Evolutionary conservation across 2,888 invertebrate genomes (phyloP).

Genomic region (Melanargia galathea): DNA sequence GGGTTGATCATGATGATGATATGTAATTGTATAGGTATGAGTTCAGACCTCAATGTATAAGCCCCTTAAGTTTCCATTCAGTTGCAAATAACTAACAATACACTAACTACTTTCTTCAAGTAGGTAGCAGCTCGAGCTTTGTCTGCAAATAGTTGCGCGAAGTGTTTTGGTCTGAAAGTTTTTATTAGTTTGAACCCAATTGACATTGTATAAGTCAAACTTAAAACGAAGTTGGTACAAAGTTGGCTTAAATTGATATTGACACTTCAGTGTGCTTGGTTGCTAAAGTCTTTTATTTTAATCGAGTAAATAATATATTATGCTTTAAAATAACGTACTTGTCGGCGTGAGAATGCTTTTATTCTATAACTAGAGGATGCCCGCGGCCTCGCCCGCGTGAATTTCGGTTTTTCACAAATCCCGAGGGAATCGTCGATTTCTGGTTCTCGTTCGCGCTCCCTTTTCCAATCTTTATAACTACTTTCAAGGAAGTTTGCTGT

Average conservation of each 20-base stretch:
- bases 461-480: too few relatives aligned
- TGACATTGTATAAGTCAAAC: constrained; percentile 11
- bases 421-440: too few relatives aligned
- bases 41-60: neutral
- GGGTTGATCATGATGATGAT: too few relatives aligned
- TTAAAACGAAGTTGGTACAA: constrained; percentile 5
- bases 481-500: too few relatives aligned
- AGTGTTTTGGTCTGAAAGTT: constrained; percentile 20
- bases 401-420: too few relatives aligned
- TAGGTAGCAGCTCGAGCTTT: constrained; percentile 11
- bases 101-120: constrained; percentile 24
- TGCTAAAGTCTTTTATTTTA: neutral
- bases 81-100: constrained; percentile 11
- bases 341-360: too few relatives aligned
- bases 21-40: neutral
- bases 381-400: too few relatives aligned
- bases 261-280: constrained; percentile 3
- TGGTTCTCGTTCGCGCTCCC: too few relatives aligned
- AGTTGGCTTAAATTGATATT: constrained; percentile 19
- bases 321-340: too few relatives aligned
- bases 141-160: constrained; percentile 17
- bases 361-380: too few relatives aligned
- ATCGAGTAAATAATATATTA: too few relatives aligned
- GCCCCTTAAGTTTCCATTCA: neutral
- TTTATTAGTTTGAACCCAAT: constrained; percentile 20